These are phyloP conservation scores for Odontocolon sp. DNA, from an alignment of 2,888 invertebrate species.

Conservation along the genomic window DNA sequence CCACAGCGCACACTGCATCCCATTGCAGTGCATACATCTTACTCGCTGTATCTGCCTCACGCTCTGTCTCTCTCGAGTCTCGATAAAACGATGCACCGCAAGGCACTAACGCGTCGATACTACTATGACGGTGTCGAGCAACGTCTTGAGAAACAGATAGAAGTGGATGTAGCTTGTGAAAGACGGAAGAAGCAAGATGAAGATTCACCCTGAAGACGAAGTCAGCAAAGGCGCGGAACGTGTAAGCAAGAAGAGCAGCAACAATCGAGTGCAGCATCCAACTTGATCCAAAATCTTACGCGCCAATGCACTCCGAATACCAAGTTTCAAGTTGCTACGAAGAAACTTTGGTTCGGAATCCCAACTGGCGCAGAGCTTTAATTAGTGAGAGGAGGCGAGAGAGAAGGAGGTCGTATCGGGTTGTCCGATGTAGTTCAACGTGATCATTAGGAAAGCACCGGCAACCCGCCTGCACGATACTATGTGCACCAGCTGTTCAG, in stretches of 20 bases:
- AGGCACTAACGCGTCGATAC: background rate
- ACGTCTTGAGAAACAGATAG: background rate
- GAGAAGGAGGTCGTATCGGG: constrained; percentile 44
- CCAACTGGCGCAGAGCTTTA: constrained; percentile 27
- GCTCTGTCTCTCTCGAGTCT: background rate
- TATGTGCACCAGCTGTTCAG: constrained; percentile 25
- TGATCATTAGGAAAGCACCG: constrained; percentile 55
- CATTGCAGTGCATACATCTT: constrained; percentile 14
- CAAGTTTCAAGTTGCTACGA: constrained; percentile 46
- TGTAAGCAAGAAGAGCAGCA: constrained; percentile 5
- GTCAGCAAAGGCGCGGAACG: background rate
- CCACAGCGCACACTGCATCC: constrained; percentile 21
- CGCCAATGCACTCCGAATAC: constrained; percentile 30
- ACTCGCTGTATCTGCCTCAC: background rate
- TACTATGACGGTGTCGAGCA: background rate
- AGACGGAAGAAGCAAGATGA: constrained; percentile 7
- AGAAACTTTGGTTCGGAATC: constrained; percentile 50
- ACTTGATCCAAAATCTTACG: constrained; percentile 46
- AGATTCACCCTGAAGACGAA: constrained; percentile 10
- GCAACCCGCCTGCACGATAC: constrained; percentile 32
- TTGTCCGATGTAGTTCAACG: constrained; percentile 59
- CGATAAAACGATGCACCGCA: constrained; percentile 15
- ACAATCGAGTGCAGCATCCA: constrained; percentile 1
- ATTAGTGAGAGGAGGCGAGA: constrained; percentile 52
- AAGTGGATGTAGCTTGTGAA: background rate